Conservation (phyloP, 2,797 vertebrate species). For the Nannoperca obscura region DNA sequence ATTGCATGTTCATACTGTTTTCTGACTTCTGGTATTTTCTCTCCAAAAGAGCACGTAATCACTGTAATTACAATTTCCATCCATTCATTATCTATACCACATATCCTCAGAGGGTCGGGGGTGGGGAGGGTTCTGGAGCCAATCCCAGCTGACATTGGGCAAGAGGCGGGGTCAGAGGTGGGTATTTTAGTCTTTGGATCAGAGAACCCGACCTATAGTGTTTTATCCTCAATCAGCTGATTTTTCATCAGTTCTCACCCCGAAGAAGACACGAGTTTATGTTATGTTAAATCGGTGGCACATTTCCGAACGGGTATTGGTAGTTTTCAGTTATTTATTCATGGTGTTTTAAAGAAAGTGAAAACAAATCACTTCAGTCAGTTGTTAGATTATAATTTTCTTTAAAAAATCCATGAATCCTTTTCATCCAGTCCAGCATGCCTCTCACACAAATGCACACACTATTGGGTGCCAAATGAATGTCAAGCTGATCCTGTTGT, state of each 20-base stretch:
- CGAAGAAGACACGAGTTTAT: background rate
- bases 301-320: background rate
- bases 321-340: background rate
- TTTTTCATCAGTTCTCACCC: background rate
- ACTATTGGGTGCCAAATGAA: background rate
- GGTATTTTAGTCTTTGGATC: no score
- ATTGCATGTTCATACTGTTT: background rate
- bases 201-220: background rate
- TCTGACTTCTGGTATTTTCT: background rate
- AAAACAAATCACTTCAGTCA: background rate
- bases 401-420: background rate
- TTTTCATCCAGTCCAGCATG: background rate
- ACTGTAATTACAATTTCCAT: background rate
- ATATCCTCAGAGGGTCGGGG: no score
- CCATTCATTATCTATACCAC: no score
- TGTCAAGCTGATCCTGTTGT: background rate
- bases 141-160: no score
- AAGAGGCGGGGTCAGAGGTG: no score
- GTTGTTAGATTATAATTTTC: background rate
- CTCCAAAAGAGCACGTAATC: background rate
- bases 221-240: background rate
- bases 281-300: background rate
- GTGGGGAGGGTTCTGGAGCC: no score
- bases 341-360: background rate
- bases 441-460: background rate